phyloP scores from a whole-genome alignment of 2,113 vertebrate species.

The Stegostoma tigrinum region DNA sequence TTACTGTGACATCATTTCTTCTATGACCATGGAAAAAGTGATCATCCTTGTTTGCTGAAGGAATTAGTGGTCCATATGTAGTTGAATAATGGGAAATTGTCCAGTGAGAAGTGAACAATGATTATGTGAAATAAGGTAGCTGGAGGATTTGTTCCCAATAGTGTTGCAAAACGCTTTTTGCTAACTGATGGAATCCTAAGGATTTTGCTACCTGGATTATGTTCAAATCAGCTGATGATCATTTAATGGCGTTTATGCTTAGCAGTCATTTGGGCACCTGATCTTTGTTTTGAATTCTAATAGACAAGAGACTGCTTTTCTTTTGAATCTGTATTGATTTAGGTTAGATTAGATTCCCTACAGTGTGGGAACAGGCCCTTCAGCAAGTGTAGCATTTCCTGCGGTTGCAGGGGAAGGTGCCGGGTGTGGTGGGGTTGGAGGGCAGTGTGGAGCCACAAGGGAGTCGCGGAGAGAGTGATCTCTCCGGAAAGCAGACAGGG shows the following conservation, averaged over 20 bases:
- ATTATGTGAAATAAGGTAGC: slow-evolving; percentile 68
- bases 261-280: not conserved
- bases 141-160: slow-evolving; percentile 61
- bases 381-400: too few relatives aligned
- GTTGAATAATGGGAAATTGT: slow-evolving; percentile 61
- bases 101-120: slow-evolving; percentile 56
- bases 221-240: slow-evolving; percentile 43
- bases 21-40: slow-evolving; percentile 67
- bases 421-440: too few relatives aligned
- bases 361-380: too few relatives aligned
- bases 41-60: slow-evolving; percentile 62
- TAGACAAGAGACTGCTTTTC: not conserved
- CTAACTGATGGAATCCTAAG: slow-evolving; percentile 53
- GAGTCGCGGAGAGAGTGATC: too few relatives aligned
- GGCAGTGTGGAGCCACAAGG: too few relatives aligned
- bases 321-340: not conserved
- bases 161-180: slow-evolving; percentile 51
- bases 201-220: slow-evolving; percentile 49
- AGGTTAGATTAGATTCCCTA: too few relatives aligned
- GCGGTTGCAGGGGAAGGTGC: too few relatives aligned
- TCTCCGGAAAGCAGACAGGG: too few relatives aligned
- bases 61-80: slow-evolving; percentile 66
- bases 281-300: not conserved
- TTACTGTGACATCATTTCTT: slow-evolving; percentile 62
- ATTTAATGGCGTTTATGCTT: too few relatives aligned